Evolutionary conservation across 2,888 invertebrate genomes (phyloP).

Genomic region (Synergus umbraculus): DNA sequence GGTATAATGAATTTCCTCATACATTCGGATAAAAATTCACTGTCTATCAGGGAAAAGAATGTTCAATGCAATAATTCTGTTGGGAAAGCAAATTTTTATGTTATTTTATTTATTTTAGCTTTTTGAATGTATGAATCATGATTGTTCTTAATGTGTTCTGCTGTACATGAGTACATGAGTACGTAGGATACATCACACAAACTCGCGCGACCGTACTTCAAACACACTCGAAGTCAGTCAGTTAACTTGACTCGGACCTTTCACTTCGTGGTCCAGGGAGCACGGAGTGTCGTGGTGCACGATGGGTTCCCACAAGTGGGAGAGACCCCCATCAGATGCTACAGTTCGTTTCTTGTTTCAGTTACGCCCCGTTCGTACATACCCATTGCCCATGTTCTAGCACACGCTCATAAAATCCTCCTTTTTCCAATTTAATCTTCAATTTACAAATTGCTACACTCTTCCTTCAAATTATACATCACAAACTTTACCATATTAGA

Average conservation of each 20-base stretch:
- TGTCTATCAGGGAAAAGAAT: too few species aligned
- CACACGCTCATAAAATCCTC: conserved; percentile 43
- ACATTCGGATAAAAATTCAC: too few species aligned
- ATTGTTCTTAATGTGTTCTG: neutral
- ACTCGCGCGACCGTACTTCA: conserved; percentile 39
- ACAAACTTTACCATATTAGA: neutral
- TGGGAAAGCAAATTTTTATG: too few species aligned
- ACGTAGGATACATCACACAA: neutral
- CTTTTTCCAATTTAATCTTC: conserved; percentile 11
- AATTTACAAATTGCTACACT: neutral
- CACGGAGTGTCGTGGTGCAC: conserved; percentile 71
- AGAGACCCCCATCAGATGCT: conserved; percentile 67
- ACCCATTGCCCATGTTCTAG: conserved; percentile 9
- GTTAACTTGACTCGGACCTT: conserved; percentile 72
- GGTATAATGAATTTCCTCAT: too few species aligned
- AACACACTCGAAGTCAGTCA: conserved; percentile 63
- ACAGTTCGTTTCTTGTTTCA: conserved; percentile 67
- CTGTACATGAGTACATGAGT: neutral
- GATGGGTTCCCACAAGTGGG: conserved; percentile 75
- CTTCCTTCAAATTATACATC: neutral
- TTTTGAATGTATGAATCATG: too few species aligned
- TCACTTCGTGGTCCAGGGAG: conserved; percentile 77
- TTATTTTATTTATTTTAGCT: too few species aligned
- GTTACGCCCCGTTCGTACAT: conserved; percentile 46
- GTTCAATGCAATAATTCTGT: too few species aligned